These are phyloP conservation scores for Carpatolechia fugitivella DNA, from an alignment of 2,888 invertebrate species.

Conservation along the genomic window DNA sequence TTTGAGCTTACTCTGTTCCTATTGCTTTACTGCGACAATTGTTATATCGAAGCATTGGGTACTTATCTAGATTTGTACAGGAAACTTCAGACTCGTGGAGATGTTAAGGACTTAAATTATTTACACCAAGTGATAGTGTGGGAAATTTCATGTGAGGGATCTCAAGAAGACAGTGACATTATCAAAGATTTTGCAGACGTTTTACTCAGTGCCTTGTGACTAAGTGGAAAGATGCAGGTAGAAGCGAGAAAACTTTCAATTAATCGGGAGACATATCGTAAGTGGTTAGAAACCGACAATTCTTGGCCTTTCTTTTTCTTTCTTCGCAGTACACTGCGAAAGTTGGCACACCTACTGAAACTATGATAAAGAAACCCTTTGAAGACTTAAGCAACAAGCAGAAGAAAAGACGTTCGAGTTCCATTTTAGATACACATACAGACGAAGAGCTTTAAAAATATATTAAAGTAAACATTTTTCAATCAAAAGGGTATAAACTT, in stretches of 20 bases:
- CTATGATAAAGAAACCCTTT: no score
- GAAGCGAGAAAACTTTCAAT: not conserved
- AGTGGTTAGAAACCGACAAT: not conserved
- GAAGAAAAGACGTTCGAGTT: no score
- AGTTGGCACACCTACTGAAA: no score
- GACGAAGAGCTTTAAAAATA: no score
- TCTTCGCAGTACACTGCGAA: no score
- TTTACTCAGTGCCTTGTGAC: not conserved
- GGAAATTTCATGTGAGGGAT: not conserved
- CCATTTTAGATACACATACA: no score
- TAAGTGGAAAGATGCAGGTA: not conserved
- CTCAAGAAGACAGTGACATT: not conserved
- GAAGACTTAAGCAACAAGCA: no score
- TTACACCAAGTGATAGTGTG: not conserved
- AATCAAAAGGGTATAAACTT: no score
- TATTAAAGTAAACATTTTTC: no score
- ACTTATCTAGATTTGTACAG: not conserved
- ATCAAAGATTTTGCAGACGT: not conserved
- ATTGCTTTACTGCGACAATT: no score
- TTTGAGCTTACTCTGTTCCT: no score
- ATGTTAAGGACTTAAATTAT: not conserved
- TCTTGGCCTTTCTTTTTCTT: not conserved
- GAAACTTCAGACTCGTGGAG: not conserved
- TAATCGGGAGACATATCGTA: not conserved
- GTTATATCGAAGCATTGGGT: not conserved